phyloP scores from a whole-genome alignment of 2,113 vertebrate species.

The Campylorhamphus procurvoides region DNA sequence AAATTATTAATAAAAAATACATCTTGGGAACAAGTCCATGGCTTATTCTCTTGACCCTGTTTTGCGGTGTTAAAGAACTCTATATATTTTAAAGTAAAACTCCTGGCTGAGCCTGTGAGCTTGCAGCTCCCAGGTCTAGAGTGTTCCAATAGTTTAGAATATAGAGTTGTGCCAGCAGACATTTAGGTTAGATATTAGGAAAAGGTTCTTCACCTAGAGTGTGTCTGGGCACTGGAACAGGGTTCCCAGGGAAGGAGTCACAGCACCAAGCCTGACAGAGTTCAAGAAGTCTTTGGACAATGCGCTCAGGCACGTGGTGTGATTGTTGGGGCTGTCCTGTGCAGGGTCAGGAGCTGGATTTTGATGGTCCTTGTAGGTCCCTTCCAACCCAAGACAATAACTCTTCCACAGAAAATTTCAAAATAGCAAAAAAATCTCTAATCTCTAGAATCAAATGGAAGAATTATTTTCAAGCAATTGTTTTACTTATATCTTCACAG shows the following conservation, averaged over 20 bases:
- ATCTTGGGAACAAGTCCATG: too few species aligned
- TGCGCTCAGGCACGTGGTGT: too few species aligned
- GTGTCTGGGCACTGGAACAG: neutral
- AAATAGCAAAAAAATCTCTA: neutral
- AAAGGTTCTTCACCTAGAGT: neutral
- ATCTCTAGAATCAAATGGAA: neutral
- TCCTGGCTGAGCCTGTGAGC: too few species aligned
- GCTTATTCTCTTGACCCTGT: too few species aligned
- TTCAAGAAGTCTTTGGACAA: too few species aligned
- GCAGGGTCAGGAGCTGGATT: neutral
- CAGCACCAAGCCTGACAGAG: too few species aligned
- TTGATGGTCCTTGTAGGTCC: too few species aligned
- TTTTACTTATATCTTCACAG: neutral
- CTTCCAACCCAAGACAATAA: neutral
- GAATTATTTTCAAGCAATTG: neutral
- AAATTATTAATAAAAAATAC: too few species aligned
- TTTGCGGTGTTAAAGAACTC: too few species aligned
- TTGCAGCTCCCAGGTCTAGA: too few species aligned
- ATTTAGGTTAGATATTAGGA: neutral
- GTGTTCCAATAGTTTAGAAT: neutral
- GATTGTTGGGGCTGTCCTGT: too few species aligned
- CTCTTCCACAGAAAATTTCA: neutral
- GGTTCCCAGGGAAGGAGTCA: neutral
- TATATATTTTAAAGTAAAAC: too few species aligned
- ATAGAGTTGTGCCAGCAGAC: neutral